Base-by-base conservation (phyloP, 2,888 invertebrate species). In the Habroteleia sp. region DNA sequence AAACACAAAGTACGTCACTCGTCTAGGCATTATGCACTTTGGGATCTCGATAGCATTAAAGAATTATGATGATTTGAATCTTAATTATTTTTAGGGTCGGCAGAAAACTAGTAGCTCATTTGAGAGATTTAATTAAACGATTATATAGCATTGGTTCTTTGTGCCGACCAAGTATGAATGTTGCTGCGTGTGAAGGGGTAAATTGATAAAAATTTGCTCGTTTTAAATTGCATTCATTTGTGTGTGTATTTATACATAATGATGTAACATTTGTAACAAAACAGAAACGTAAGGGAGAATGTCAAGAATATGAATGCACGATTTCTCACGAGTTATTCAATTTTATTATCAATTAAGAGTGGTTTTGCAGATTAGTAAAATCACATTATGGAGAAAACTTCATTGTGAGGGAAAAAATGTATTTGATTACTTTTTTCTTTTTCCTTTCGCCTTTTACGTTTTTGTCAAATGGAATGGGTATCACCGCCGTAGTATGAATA, bases 281-380 rank as follows among this genome's bases (percentile, higher is more conserved):
- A 66, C 41, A 54, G 16, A 13, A 20, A 23, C 2, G 17, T 33
- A 23, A 42, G 27, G 11, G 14, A 44, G 66, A 27, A 25, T 41
- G 37, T 16, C 41, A 41, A 46, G 48, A 62, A 60, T 60, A 48
- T 68, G 58, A 50, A 52, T 37, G 60, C 60, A 29, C 50, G 52
- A 44, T 69, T 69, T 69, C 74, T 37, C 69, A 58, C 63, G 58
- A 74, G 63, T 74, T 54, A 74, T 74, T 74, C 39, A 50, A 52
- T 74, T 74, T 69, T 69, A 65, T 74, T 69, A 74, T 63, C 63
- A 74, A 74, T 74, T 74, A 69, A 69, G 74, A 50, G 65, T 48
- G 63, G 54, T 56, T 74, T 68, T 60, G 58, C 27, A 37, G 35
- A 37, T 56, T 39, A 37, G 42, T 37, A 29, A 74, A 74, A 74